Conservation (phyloP, 1,140 invertebrate genomes). For the Drosophila persimilis region DNA sequence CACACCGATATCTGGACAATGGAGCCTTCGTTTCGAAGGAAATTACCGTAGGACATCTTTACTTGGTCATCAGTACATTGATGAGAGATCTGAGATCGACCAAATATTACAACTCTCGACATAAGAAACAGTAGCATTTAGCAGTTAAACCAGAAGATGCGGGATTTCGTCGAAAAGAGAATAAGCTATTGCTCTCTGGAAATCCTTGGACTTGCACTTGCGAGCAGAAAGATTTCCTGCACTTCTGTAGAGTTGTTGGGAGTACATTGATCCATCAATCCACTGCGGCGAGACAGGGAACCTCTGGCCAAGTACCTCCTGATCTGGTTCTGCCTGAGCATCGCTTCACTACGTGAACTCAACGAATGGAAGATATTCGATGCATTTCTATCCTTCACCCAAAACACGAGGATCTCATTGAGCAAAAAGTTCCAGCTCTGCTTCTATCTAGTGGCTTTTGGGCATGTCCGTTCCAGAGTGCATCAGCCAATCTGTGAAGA, state of each 20-base stretch:
- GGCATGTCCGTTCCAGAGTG: conserved; percentile 15
- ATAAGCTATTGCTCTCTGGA: conserved; percentile 1
- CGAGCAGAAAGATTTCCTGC: conserved; percentile 7
- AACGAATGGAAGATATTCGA: conserved; percentile 20
- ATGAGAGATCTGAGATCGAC: not conserved
- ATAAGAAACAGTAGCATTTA: not conserved
- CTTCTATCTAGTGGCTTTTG: conserved; percentile 27
- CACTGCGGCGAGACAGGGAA: conserved; percentile 9
- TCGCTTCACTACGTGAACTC: conserved; percentile 10
- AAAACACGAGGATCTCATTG: conserved; percentile 37
- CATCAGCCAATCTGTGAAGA: too few species aligned
- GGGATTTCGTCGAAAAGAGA: not conserved
- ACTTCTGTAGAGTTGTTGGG: conserved; percentile 2
- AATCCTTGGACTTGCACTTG: conserved; percentile 30
- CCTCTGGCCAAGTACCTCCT: conserved; percentile 7
- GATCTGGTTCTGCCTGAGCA: conserved; percentile 27
- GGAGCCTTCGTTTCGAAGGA: conserved; percentile 7
- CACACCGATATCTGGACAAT: not conserved
- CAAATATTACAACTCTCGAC: too few species aligned
- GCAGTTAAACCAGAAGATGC: not conserved
- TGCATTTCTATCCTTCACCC: conserved; percentile 29
- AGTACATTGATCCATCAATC: not conserved
- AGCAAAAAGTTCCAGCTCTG: conserved; percentile 15
- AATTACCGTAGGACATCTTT: not conserved
- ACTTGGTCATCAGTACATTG: conserved; percentile 15